Evolutionary conservation across 1,140 invertebrate genomes (phyloP).

Genomic region (Monomorium pharaonis): DNA sequence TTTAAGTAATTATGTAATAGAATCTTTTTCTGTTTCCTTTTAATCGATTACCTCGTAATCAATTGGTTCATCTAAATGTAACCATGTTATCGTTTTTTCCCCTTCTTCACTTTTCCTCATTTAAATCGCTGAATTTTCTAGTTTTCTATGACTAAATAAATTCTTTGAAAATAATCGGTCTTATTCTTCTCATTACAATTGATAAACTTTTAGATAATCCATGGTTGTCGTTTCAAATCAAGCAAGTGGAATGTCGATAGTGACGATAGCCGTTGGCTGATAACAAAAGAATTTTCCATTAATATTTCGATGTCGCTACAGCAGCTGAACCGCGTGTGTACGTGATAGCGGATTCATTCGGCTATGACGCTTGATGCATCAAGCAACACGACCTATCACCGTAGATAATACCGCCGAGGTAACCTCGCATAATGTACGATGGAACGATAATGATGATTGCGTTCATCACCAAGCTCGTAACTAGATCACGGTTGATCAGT

Average conservation of each 20-base stretch:
- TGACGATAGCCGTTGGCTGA: background rate
- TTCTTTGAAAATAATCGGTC: background rate
- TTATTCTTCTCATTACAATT: background rate
- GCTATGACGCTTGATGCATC: conserved; percentile 44
- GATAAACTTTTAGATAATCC: background rate
- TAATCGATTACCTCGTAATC: background rate
- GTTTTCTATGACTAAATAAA: background rate
- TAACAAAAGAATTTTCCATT: conserved; percentile 50
- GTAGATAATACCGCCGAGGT: conserved; percentile 66
- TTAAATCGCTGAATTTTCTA: background rate
- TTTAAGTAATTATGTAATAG: background rate
- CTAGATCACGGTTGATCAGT: conserved; percentile 60
- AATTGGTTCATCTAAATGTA: background rate
- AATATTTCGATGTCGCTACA: conserved; percentile 51
- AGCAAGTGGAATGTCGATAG: conserved; percentile 1
- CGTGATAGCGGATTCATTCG: conserved; percentile 27
- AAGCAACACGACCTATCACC: conserved; percentile 68
- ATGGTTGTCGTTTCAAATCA: background rate
- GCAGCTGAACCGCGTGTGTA: conserved; percentile 39
- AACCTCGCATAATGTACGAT: conserved; percentile 72
- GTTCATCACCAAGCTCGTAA: conserved; percentile 72
- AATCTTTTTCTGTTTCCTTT: background rate
- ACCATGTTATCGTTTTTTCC: too few species aligned
- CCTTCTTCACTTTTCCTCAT: too few species aligned
- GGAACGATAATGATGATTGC: conserved; percentile 75